Base-by-base conservation (phyloP, 2,888 invertebrate species). In the Odontothrips loti region DNA sequence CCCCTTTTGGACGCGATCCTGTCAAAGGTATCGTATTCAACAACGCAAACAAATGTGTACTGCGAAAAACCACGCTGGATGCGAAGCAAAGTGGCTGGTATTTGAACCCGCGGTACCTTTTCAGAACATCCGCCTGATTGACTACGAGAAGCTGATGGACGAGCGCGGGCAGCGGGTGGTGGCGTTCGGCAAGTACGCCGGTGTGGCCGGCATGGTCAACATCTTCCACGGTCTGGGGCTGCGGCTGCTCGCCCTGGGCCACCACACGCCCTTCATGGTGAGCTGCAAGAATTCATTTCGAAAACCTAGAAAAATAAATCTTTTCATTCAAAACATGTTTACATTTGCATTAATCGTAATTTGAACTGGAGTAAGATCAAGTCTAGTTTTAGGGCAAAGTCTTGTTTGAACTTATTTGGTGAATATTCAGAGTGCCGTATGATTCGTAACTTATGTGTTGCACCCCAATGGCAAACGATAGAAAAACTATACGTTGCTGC, bases 181-280 rank as follows among this genome's bases (percentile, higher is more conserved):
- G 8, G 99, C 99, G 3, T 99, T 99, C 88, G 99, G 99, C 0
- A 98, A 98, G 87, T 99, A 98, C 89, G 99, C 99, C 0, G 93
- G 99, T 0, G 96, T 99, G 1, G 98, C 99, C 43, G 99, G 99
- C 20, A 98, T 98, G 94, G 95, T 99, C 81, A 98, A 99, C 87
- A 99, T 99, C 85, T 89, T 99, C 23, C 99, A 99, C 86, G 99
- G 99, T 0, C 89, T 99, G 79, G 99, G 99, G 0, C 90, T 99
- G 58, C 90, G 99, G 80, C 90, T 98, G 2, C 89, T 99, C 81
- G 99, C 99, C 0, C 89, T 99, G 43, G 99, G 99, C 0, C 99
- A 99, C 87, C 99, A 99, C 86, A 99, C 99, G 0, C 99, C 99
- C 0, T 99, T 99, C 86, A 98, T 99, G 98, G 95, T 95, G 88